Percentiles rank a stretch among this genome's conserved stretches.
These are phyloP conservation scores for Chaetophractus vellerosus DNA, from an alignment of 2,797 vertebrate species.

Conservation along the genomic window DNA sequence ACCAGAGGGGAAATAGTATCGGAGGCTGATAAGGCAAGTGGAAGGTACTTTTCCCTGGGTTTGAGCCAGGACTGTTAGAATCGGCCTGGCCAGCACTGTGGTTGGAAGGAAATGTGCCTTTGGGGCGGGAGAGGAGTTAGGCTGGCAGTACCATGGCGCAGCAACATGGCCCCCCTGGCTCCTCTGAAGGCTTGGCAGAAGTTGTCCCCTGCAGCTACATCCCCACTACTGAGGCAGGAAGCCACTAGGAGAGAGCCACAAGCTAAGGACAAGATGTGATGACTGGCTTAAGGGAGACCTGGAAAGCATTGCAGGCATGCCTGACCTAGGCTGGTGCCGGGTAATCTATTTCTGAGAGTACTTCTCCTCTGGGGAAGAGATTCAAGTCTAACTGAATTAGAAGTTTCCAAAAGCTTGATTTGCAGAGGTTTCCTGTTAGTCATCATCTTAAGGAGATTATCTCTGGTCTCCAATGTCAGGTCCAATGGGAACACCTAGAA, in stretches of 20 bases:
- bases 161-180: neutral
- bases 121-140: neutral
- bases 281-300: conserved; percentile 5
- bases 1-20: neutral
- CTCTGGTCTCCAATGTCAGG: neutral
- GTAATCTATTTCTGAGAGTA: conserved; percentile 40
- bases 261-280: neutral
- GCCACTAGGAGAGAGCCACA: conserved; percentile 4
- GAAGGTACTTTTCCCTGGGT: conserved; percentile 51
- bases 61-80: conserved; percentile 44
- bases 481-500: conserved; percentile 18
- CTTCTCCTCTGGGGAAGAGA: conserved; percentile 33
- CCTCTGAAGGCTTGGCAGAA: neutral
- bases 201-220: neutral
- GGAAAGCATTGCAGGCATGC: neutral
- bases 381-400: conserved; percentile 47
- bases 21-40: conserved; percentile 68
- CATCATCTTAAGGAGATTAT: neutral
- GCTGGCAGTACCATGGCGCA: neutral
- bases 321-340: neutral
- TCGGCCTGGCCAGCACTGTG: neutral
- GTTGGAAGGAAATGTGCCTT: conserved; percentile 36
- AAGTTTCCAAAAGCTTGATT: conserved; percentile 51
- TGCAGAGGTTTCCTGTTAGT: neutral
- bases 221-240: neutral